Evolutionary conservation across 64 coral and sea anemone genomes (phyloP).

Genomic region (Platygyra sinensis): DNA sequence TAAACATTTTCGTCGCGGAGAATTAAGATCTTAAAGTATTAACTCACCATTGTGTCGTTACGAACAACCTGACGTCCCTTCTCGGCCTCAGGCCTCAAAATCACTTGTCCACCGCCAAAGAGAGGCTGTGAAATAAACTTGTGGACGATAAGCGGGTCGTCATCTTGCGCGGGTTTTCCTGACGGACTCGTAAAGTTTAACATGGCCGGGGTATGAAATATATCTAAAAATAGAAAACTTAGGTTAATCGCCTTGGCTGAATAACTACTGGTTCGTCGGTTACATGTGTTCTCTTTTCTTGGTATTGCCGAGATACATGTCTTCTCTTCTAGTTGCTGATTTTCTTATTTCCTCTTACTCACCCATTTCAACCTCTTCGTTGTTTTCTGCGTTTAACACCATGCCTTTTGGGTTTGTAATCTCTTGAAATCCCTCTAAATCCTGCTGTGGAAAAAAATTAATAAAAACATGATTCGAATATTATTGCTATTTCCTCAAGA

Average conservation of each 20-base stretch:
- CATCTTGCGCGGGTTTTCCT: conserved; percentile 51
- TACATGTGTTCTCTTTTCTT: background rate
- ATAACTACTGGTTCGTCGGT: background rate
- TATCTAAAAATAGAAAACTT: conserved; percentile 31
- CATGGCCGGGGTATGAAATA: conserved; percentile 80
- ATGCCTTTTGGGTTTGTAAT: conserved; percentile 34
- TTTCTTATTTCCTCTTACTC: background rate
- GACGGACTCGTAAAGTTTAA: conserved; percentile 73
- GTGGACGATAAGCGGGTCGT: conserved; percentile 79
- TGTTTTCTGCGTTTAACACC: conserved; percentile 58
- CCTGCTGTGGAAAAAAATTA: conserved; percentile 6
- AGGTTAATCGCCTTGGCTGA: background rate
- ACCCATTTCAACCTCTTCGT: conserved; percentile 79
- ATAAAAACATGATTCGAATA: background rate
- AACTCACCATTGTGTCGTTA: conserved; percentile 86
- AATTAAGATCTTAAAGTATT: background rate
- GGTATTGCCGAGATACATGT: background rate
- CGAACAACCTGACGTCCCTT: conserved; percentile 88
- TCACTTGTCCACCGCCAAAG: conserved; percentile 84
- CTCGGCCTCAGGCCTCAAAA: conserved; percentile 80
- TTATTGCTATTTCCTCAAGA: no score
- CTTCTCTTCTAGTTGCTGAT: background rate
- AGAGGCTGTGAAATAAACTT: conserved; percentile 86
- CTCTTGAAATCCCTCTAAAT: conserved; percentile 57
- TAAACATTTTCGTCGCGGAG: no score